Evolutionary conservation across 2,797 vertebrate genomes (phyloP).

Genomic region (Mus minutoides): DNA sequence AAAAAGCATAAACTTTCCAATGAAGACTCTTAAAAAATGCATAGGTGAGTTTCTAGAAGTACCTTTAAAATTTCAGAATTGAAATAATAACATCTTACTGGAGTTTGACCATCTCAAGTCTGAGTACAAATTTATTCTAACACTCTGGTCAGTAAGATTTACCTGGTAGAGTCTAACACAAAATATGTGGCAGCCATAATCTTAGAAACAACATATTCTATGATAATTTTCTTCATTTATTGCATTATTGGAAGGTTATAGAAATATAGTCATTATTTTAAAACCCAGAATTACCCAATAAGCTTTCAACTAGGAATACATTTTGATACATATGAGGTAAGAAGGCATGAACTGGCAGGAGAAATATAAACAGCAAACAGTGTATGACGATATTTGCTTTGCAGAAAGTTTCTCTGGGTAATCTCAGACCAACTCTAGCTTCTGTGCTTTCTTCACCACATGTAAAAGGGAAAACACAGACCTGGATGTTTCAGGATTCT

Average conservation of each 20-base stretch:
- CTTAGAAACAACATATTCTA: neutral
- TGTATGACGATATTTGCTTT: neutral
- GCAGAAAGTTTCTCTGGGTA: neutral
- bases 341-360: neutral
- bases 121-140: neutral
- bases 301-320: neutral
- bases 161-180: neutral
- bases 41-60: neutral
- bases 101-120: neutral
- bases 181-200: neutral
- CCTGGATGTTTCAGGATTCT: neutral
- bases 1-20: neutral
- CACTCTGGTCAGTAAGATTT: neutral
- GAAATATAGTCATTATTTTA: neutral
- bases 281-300: neutral
- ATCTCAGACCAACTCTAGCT: neutral
- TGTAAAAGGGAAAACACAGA: neutral
- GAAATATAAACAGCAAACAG: neutral
- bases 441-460: neutral
- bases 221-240: neutral
- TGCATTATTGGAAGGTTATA: neutral
- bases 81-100: neutral
- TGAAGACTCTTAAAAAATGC: neutral
- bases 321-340: neutral
- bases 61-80: neutral